Evolutionary conservation across 2,888 invertebrate species (phyloP), one percentile per base, ranked within the genome.

Genomic region (Oscheius onirici): DNA sequence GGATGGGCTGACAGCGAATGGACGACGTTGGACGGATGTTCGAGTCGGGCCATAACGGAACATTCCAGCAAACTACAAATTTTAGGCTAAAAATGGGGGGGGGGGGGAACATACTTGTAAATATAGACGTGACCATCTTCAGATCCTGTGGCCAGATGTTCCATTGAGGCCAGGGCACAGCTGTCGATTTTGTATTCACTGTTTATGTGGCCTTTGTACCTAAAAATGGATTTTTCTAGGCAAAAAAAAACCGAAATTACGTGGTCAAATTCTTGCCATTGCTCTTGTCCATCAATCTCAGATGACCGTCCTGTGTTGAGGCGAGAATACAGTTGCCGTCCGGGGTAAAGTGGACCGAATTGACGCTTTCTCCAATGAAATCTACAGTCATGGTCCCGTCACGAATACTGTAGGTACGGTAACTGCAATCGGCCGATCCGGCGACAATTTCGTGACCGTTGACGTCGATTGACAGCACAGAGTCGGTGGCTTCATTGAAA

Each of bases 401-500:
- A 66, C 99, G 90, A 58, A 99, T 91, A 89, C 97, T 99, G 88
- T 99, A 99, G 74, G 93, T 90, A 15, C 99, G 89, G 13, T 94
- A 91, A 83, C 92, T 92, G 46, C 93, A 92, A 88, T 99, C 99
- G 0, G 95, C 92, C 0, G 95, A 96, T 6, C 93, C 93, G 0
- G 94, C 92, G 57, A 95, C 90, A 79, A 99, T 93, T 90, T 95
- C 95, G 89, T 94, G 92, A 87, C 94, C 93, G 0, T 93, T 93
- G 1, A 96, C 92, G 69, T 89, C 88, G 20, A 92, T 77, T 20
- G 89, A 89, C 6, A 90, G 90, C 1, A 92, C 89, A 78, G 94
- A 93, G 88, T 99, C 99, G 88, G 94, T 95, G 0, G 97, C 95
- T 81, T 99, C 96, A 88, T 93, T 92, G 87, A 99, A 90, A 13